Evolutionary conservation across 2,888 invertebrate genomes (phyloP), one percentile per base, ranked within the genome.

Genomic region (Lordiphosa andalusiaca): DNA sequence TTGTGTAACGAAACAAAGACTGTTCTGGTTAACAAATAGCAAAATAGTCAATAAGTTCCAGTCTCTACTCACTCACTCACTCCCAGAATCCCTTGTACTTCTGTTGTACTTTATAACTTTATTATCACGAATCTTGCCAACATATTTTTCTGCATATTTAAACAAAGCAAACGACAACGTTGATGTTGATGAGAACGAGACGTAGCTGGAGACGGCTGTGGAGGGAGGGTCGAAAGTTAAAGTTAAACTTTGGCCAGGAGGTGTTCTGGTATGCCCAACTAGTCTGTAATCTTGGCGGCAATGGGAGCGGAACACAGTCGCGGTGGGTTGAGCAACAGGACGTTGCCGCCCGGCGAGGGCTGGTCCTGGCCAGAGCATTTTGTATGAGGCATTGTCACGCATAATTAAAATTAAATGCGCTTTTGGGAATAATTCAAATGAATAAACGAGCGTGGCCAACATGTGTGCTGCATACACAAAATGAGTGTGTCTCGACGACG

Each of bases 381-480:
- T 78, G 78, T 74, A 82, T 70, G 77, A 73, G 73, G 73, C 83
- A 84, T 82, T 87, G 87, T 86, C 88, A 86, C 84, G 86, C 86
- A 87, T 88, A 88, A 88, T 88, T 87, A 87, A 87, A 87, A 88
- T 87, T 86, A 87, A 88, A 86, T 86, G 81, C 82, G 86, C 88
- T 87, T 83, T 74, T 84, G 87, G 87, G 88, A 86, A 84, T 85
- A 85, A 88, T 80, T 81, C 78, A 84, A 85, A 87, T 81, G 81
- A 85, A 83, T 81, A 78, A 73, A 78, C 69, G 70, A 82, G 71
- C 65, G 69, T 69, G 58, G 68, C 68, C 70, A 71, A 66, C 74
- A 84, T 74, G 77, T 83, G 83, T 76, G 82, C 65, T 72, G 84
- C 81, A 84, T 84, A 81, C 76, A 83, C 84, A 86, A 74, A 74